Conservation (phyloP, 2,113 vertebrate genomes). For the Coreoperca whiteheadi region DNA sequence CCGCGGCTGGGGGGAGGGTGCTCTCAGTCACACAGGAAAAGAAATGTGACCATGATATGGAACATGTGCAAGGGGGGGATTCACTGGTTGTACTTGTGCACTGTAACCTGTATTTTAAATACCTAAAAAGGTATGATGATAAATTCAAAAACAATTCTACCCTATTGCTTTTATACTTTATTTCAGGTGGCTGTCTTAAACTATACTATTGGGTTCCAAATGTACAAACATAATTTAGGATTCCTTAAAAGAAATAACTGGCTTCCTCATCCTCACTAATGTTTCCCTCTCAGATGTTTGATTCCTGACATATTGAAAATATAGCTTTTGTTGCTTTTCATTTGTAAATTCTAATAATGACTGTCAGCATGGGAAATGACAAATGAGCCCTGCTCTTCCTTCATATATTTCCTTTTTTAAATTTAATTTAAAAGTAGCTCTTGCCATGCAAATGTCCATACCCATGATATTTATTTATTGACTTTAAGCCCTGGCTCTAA, state of each 20-base stretch:
- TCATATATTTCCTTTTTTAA: background rate
- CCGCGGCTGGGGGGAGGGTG: constrained; percentile 48
- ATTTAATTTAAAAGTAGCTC: background rate
- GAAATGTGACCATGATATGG: constrained; percentile 48
- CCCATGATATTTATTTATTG: background rate
- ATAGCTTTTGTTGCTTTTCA: background rate
- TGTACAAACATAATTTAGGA: background rate
- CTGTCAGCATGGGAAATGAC: background rate
- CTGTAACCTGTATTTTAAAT: background rate
- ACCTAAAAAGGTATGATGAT: background rate
- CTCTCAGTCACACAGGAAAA: constrained; percentile 64
- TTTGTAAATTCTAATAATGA: background rate
- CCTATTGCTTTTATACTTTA: background rate
- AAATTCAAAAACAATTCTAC: background rate
- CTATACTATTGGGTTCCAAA: background rate
- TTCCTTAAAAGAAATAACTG: background rate
- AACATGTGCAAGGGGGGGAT: background rate
- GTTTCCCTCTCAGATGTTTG: background rate
- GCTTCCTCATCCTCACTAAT: background rate
- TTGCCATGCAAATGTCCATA: background rate
- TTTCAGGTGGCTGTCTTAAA: background rate
- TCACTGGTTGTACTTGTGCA: background rate
- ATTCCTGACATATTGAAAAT: background rate
- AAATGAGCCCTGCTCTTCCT: background rate
- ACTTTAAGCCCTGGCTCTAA: background rate